Conservation (phyloP, 2,113 vertebrate genomes). For the Mungos mungo region DNA sequence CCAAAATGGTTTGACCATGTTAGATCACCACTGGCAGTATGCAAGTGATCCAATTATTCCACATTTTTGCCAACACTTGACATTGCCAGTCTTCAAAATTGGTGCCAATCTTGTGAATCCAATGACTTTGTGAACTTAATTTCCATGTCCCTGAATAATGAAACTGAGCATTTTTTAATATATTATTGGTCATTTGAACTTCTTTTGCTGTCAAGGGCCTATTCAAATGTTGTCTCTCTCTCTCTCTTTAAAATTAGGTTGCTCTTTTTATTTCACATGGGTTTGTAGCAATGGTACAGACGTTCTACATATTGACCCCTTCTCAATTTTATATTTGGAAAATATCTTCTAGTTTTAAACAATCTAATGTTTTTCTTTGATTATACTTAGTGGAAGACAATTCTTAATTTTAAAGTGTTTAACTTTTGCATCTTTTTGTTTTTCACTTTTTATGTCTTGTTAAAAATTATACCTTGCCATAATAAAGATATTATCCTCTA, state of each 20-base stretch:
- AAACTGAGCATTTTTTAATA: neutral
- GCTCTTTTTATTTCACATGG: neutral
- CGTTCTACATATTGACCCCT: no score
- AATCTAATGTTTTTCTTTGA: neutral
- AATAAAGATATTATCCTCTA: neutral
- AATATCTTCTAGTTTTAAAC: neutral
- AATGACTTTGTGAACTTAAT: neutral
- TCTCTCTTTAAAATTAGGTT: neutral
- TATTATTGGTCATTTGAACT: neutral
- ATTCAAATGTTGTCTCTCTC: neutral
- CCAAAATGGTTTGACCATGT: neutral
- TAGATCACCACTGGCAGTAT: neutral
- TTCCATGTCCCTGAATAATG: neutral
- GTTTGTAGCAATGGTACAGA: neutral
- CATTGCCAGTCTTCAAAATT: neutral
- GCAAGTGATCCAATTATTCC: neutral
- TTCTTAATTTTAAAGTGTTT: neutral
- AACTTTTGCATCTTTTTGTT: neutral
- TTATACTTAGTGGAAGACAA: neutral
- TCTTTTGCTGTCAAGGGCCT: neutral
- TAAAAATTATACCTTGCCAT: neutral
- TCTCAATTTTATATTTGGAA: neutral
- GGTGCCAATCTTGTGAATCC: neutral
- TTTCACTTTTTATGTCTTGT: neutral
- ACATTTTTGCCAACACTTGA: neutral